These are phyloP conservation scores for Aphidius gifuensis DNA, from an alignment of 1,140 invertebrate genomes.

Conservation along the genomic window DNA sequence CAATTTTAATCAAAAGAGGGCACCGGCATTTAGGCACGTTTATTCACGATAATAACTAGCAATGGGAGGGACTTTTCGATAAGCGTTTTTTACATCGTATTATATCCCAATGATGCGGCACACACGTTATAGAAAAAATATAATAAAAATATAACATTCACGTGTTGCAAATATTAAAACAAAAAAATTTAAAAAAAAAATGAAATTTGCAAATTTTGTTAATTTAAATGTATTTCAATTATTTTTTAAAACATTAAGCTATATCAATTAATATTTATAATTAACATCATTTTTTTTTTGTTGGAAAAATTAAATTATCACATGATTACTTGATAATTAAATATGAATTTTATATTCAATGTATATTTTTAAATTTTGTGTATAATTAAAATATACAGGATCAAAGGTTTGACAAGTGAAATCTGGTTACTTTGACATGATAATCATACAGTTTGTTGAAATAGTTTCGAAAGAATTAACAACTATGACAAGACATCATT, in stretches of 20 bases:
- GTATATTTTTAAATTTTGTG: not conserved
- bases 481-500: not conserved
- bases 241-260: too few relatives aligned
- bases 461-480: too few relatives aligned
- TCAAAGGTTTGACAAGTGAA: slow-evolving; percentile 37
- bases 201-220: too few relatives aligned
- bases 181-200: too few relatives aligned
- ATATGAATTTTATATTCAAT: not conserved
- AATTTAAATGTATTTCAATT: too few relatives aligned
- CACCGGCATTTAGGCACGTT: slow-evolving; percentile 28
- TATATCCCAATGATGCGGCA: too few relatives aligned
- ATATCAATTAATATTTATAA: too few relatives aligned
- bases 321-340: slow-evolving; percentile 7
- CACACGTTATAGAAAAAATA: too few relatives aligned
- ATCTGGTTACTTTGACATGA: slow-evolving; percentile 38
- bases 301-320: too few relatives aligned
- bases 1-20: slow-evolving; percentile 29
- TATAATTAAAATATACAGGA: slow-evolving; percentile 6
- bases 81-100: too few relatives aligned
- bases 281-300: too few relatives aligned
- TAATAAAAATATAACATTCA: slow-evolving; percentile 22
- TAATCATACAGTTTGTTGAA: slow-evolving; percentile 35
- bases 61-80: slow-evolving; percentile 17
- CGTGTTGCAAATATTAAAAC: not conserved
- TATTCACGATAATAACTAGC: slow-evolving; percentile 24